Base-by-base conservation (phyloP, 2,888 invertebrate species). In the Phengaris arion region DNA sequence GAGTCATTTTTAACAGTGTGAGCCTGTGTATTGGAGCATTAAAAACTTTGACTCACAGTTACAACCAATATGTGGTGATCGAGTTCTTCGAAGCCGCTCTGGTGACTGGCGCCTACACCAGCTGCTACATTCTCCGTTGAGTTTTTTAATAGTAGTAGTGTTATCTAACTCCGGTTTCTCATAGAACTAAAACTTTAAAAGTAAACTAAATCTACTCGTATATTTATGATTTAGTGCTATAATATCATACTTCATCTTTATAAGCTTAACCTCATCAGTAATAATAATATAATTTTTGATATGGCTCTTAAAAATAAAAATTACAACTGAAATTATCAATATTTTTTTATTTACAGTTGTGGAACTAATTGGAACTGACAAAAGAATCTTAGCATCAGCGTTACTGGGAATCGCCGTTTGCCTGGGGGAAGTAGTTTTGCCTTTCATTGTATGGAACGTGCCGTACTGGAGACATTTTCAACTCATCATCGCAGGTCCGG, bases 391-490 rank as follows among this genome's bases (percentile, higher is more conserved):
- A 91, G 92, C 0, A 91, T 93, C 78, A 85, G 91, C 22, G 83
- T 88, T 0, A 4, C 10, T 72, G 22, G 93, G 92, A 77, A 88
- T 91, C 48, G 80, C 93, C 51, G 75, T 88, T 0, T 87, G 83
- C n/a, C 81, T 96, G 10, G 97, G 97, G 0, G 96, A 96, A 85
- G 94, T 96, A 0, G 86, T 95, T 59, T 92, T 97, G 76, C 97
- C 96, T 2, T 86, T 96, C 64, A 91, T 96, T 7, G 97, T 97
- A 2, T 97, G 96, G 95, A 93, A 94, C 83, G 90, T 95, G 4
- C 95, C 95, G 55, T 95, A 96, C 83, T 98, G 97, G 97, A 94
- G 96, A 79, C 87, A 94, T 79, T 87, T 96, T 79, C 94, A 96
- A 81, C 88, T 96, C 51, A 94, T 96, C 57, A 93, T 96, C 72